phyloP scores from a whole-genome alignment of 1,140 invertebrate species.

The Pteromalus puparum region DNA sequence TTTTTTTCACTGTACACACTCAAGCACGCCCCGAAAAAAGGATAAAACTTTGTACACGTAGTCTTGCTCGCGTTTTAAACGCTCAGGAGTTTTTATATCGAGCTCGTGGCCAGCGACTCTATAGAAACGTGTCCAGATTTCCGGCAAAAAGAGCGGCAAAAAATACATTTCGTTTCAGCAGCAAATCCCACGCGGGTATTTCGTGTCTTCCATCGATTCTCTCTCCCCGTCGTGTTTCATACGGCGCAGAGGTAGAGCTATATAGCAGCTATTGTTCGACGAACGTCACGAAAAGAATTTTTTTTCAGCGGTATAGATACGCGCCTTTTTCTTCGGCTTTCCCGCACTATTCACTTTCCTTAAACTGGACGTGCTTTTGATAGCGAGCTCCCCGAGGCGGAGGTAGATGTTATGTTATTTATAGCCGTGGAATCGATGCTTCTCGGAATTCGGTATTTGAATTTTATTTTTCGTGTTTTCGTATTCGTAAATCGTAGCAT shows the following conservation, averaged over 20 bases:
- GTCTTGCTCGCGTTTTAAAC: not conserved
- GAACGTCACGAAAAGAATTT: slow-evolving; percentile 14
- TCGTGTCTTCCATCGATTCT: not conserved
- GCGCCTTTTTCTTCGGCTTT: not conserved
- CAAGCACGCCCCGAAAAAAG: not conserved
- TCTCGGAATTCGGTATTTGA: not conserved
- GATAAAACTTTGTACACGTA: not conserved
- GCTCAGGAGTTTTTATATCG: not conserved
- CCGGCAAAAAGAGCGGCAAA: not conserved
- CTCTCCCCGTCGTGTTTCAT: not conserved
- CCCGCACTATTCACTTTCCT: not conserved
- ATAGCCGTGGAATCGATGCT: not conserved
- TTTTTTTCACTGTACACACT: too few relatives aligned
- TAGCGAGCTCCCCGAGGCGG: not conserved
- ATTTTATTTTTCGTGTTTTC: too few relatives aligned
- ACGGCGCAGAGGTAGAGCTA: not conserved
- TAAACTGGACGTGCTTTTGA: not conserved
- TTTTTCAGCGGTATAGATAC: not conserved
- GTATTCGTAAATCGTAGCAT: too few relatives aligned
- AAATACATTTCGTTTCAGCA: slow-evolving; percentile 15
- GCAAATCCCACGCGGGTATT: not conserved
- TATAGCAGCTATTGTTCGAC: not conserved
- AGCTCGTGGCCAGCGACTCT: not conserved
- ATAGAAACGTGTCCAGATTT: not conserved
- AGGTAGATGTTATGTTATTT: not conserved